Percentiles rank a stretch among this genome's conserved stretches.
Evolutionary conservation across 2,113 vertebrate species (phyloP).

Genomic region (Martes martes): DNA sequence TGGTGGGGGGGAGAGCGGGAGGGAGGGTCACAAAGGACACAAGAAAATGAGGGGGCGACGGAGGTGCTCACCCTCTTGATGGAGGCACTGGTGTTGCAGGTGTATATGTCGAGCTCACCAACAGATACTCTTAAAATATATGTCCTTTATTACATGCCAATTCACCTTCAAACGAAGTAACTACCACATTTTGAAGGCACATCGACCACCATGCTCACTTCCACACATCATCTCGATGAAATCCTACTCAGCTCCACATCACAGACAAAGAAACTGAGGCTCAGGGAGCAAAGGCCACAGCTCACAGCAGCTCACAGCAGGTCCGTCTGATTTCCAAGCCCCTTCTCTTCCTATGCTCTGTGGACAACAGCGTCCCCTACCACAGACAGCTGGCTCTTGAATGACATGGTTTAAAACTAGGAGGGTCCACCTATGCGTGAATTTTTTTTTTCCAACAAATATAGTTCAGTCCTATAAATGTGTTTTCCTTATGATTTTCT

Average conservation of each 20-base stretch:
- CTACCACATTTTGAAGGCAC: background rate
- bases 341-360: background rate
- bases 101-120: background rate
- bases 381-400: background rate
- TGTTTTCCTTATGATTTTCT: background rate
- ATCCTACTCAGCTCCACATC: background rate
- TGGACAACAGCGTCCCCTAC: background rate
- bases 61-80: background rate
- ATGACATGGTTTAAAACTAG: background rate
- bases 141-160: background rate
- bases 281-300: background rate
- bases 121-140: background rate
- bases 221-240: background rate
- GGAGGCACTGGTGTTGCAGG: background rate
- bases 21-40: background rate
- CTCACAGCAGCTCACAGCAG: fast-evolving
- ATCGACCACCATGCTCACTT: background rate
- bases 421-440: background rate
- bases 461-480: background rate
- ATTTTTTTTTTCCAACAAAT: background rate
- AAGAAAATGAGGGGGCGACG: background rate
- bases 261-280: background rate
- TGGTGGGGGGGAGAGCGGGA: too few species aligned
- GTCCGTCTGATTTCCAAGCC: background rate
- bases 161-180: background rate